Evolutionary conservation across 2,797 vertebrate species (phyloP), one percentile per base, ranked within the genome.

Genomic region (Typhlichthys subterraneus): DNA sequence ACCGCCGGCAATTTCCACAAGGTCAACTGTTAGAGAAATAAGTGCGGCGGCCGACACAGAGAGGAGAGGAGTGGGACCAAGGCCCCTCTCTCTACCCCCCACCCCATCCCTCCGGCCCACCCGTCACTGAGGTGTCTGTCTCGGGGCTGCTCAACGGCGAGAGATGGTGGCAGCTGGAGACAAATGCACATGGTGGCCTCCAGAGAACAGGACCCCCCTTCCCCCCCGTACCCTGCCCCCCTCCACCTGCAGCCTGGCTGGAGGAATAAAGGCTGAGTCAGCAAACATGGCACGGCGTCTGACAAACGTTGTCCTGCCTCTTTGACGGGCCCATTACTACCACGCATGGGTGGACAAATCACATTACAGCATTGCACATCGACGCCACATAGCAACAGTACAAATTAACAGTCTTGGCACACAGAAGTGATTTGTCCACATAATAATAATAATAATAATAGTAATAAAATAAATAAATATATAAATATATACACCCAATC

Each of bases 1-100:
- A 74, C 75, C 69, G 82, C 83, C 72, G 55, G 75, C 87, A 90
- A 92, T 90, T 92, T 91, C 77, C 75, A 76, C 87, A 88, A 91
- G 88, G 91, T 92, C 88, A 91, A 69, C 72, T 70, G 80, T 88
- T 83, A 84, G 85, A 85, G 78, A 86, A 86, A 88, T 79, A 84
- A 85, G 70, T 75, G 70, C 67, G 73, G 68, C 56, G 53, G 77
- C 70, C 63, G 71, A 63, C 73, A 75, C 38, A 29, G 69, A 59
- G 63, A 78, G 73, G 79, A 74, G 53, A 55, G 63, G 71, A 73
- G 67, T 47, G 53, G 55, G 66, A 69, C 57, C 23, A 23, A 23
- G 23, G 23, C 23, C 23, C 23, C 23, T 23, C 23, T 23, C 23
- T 23, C 23, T 3, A 3, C 23, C 23, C 23, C 23, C 23, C 23